A percentile compares a stretch with the other conserved stretches of the same genome.
These are phyloP conservation scores for Brachyhypopomus occidentalis DNA, from an alignment of 2,113 vertebrate genomes.

Conservation along the genomic window DNA sequence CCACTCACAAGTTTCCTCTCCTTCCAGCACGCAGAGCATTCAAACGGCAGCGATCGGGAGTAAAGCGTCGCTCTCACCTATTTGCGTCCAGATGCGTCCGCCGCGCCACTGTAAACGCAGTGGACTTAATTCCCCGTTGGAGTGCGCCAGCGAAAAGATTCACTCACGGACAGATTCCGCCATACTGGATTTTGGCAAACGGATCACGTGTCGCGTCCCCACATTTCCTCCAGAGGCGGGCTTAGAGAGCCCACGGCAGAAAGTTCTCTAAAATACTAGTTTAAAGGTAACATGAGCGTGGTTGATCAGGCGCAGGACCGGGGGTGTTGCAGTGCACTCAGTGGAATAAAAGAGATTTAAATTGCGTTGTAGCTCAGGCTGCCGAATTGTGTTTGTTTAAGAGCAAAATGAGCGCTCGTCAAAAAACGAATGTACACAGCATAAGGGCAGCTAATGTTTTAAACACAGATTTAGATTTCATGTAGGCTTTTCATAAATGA, in stretches of 20 bases:
- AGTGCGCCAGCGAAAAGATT: conserved; percentile 50
- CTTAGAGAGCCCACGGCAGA: conserved; percentile 18
- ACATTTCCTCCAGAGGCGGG: conserved; percentile 68
- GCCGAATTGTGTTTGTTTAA: too few relatives aligned
- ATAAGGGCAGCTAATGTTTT: too few relatives aligned
- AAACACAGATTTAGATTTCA: too few relatives aligned
- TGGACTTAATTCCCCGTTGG: conserved; percentile 61
- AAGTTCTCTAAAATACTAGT: not conserved
- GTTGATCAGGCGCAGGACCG: too few relatives aligned
- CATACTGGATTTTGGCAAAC: conserved; percentile 66
- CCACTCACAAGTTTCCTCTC: conserved; percentile 12
- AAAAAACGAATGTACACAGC: too few relatives aligned
- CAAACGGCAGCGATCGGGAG: too few relatives aligned
- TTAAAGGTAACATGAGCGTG: not conserved
- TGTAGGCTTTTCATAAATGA: too few relatives aligned
- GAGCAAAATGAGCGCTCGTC: too few relatives aligned
- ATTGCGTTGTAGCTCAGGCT: too few relatives aligned
- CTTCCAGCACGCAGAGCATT: not conserved
- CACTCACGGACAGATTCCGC: conserved; percentile 64
- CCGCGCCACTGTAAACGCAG: conserved; percentile 33
- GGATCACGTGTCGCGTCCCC: conserved; percentile 71
- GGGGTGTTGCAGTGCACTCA: too few relatives aligned
- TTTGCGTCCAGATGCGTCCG: conserved; percentile 28
- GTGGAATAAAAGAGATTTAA: too few relatives aligned
- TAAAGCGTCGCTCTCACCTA: conserved; percentile 40